Evolutionary conservation across 1,140 invertebrate genomes (phyloP).

Genomic region (Magallana gigas): DNA sequence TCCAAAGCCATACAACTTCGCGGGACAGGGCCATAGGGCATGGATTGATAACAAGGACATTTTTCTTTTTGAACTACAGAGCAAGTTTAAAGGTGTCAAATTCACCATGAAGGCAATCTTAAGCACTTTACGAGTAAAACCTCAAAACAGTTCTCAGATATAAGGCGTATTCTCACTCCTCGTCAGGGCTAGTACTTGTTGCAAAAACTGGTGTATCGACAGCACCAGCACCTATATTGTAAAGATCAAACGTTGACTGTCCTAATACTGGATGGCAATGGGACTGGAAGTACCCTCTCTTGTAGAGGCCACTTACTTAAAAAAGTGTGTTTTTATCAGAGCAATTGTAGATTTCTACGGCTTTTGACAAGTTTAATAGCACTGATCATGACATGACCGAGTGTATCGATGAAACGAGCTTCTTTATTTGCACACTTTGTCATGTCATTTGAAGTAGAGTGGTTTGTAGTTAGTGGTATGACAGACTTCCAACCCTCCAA

Average conservation of each 20-base stretch:
- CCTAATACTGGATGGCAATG: conserved; percentile 40
- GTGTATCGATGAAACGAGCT: too few species aligned
- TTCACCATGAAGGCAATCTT: background rate
- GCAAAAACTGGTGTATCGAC: background rate
- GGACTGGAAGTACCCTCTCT: background rate
- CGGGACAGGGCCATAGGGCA: too few species aligned
- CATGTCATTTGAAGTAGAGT: too few species aligned
- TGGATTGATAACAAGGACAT: background rate
- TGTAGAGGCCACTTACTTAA: conserved; percentile 7
- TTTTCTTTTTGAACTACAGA: background rate
- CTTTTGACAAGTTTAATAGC: too few species aligned
- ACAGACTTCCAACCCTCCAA: too few species aligned
- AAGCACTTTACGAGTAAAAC: background rate
- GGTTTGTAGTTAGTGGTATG: too few species aligned
- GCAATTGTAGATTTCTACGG: too few species aligned
- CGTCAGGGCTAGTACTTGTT: background rate
- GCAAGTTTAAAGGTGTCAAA: background rate
- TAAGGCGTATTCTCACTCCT: background rate
- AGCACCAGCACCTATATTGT: background rate
- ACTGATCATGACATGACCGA: too few species aligned
- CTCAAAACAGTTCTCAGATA: background rate
- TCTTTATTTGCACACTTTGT: too few species aligned
- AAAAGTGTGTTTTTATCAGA: background rate
- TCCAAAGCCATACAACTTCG: background rate
- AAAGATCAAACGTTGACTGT: conserved; percentile 7